A percentile compares a stretch with the other conserved stretches of the same genome.
phyloP scores from a whole-genome alignment of 2,113 vertebrate species.

The Myocastor coypus region DNA sequence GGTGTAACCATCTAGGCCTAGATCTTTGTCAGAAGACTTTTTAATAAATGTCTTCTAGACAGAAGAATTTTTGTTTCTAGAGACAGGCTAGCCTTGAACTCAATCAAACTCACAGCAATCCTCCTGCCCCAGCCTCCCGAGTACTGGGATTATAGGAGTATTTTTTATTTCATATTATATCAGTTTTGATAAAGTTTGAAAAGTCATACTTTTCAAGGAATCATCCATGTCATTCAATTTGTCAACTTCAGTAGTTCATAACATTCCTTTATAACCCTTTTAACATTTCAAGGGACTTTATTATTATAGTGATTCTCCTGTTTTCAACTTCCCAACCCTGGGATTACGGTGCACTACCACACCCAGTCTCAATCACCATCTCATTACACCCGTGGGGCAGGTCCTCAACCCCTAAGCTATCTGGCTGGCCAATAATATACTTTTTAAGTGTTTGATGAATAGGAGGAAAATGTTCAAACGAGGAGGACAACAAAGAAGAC shows the following conservation, averaged over 20 bases:
- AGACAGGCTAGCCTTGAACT: neutral
- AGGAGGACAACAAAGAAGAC: too few species aligned
- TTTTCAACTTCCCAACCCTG: too few species aligned
- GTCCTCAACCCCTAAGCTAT: too few species aligned
- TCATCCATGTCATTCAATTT: neutral
- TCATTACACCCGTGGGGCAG: too few species aligned
- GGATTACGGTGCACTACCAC: too few species aligned
- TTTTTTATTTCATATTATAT: conserved; percentile 26
- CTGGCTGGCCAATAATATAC: too few species aligned
- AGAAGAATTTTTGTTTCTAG: neutral
- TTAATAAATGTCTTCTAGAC: neutral
- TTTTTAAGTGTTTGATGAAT: neutral
- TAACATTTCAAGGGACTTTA: neutral
- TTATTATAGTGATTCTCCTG: neutral
- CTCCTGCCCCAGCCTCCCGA: neutral
- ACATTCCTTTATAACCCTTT: neutral
- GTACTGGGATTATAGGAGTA: neutral
- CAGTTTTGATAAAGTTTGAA: neutral
- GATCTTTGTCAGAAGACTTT: neutral
- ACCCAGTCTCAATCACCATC: too few species aligned
- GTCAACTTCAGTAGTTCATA: neutral
- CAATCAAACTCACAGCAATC: neutral
- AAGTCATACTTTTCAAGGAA: conserved; percentile 19
- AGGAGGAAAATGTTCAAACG: too few species aligned
- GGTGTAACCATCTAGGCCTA: neutral